Evolutionary conservation across 2,888 invertebrate genomes (phyloP), one percentile per base, ranked within the genome.

Genomic region (Sesamia inferens): DNA sequence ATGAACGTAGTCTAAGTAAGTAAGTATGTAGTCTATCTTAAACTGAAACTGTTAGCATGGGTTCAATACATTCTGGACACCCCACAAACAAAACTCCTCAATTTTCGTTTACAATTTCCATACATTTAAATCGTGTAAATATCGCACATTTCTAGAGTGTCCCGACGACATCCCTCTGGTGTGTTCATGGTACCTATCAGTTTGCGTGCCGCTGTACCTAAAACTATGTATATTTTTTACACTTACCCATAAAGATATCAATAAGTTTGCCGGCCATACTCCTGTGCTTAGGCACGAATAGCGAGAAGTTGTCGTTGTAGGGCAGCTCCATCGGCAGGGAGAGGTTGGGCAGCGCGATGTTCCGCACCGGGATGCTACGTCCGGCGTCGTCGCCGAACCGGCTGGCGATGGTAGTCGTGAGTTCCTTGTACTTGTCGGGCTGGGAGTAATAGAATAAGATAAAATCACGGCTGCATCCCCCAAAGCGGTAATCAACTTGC

Each of bases 251-350:
- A 75, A 98, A 97, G 64, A 98, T 96, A 77, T 97, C 97, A 76
- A 98, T 97, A 8, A 98, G 97, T 10, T 96, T 96, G 0, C 94
- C 96, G 0, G 98, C 98, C 92, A 97, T 97, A 82, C 92, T 91
- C 4, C 97, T 96, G 92, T 98, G 98, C 69, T 95, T 95, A 2
- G 97, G 97, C 79, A 98, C 96, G 90, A 98, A 98, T 39, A 98
- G 95, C 0, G 98, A 98, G 94, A 98, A 98, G 86, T 97, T 96
- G 5, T 97, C 97, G 31, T 97, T 96, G 81, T 97, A 97, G 5
- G 96, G 95, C 87, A 98, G 93, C 86, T 97, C 92, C 96, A 97
- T 93, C 0, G 97, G 97, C 57, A 97, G 88, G 16, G 93, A 91
- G 19, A 98, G 90, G 92, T 97, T 97, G 0, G 98, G 98, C 51